phyloP scores from a whole-genome alignment of 2,113 vertebrate genomes.

The Amazona guildingii region DNA sequence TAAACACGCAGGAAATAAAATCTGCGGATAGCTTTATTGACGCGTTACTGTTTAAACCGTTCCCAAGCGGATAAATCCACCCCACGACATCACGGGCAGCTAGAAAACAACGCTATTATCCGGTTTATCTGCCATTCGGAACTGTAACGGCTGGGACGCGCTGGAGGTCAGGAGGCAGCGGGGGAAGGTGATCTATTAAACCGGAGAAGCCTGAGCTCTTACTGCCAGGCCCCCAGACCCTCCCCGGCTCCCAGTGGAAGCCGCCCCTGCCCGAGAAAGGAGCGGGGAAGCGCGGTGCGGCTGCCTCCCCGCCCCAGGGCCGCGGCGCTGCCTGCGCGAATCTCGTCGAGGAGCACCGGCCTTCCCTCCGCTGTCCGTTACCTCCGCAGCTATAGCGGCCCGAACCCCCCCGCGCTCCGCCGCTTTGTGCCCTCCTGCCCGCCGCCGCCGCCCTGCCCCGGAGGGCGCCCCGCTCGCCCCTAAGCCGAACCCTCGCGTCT shows the following conservation, averaged over 20 bases:
- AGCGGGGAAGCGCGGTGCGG: not conserved
- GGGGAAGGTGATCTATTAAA: rapidly evolving
- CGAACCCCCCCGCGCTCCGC: too few species aligned
- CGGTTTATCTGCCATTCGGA: rapidly evolving
- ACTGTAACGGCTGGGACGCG: not conserved
- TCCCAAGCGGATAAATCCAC: too few species aligned
- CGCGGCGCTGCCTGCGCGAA: not conserved
- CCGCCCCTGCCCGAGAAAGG: not conserved
- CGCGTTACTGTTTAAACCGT: not conserved
- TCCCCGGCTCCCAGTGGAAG: not conserved
- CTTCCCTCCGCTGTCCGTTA: not conserved
- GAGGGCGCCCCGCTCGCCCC: not conserved
- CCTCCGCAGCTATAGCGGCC: not conserved
- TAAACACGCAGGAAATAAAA: not conserved
- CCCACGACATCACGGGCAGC: rapidly evolving
- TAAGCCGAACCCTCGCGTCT: constrained; percentile 73
- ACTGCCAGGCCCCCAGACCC: not conserved
- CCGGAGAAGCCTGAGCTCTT: rapidly evolving
- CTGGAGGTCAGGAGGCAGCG: not conserved
- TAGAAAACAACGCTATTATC: rapidly evolving
- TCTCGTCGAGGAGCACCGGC: not conserved
- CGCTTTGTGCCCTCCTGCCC: not conserved
- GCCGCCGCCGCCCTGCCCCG: not conserved
- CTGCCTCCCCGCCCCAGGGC: not conserved
- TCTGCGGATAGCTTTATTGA: not conserved